Evolutionary conservation across 2,888 invertebrate genomes (phyloP).

Genomic region (Myopa tessellatipennis): DNA sequence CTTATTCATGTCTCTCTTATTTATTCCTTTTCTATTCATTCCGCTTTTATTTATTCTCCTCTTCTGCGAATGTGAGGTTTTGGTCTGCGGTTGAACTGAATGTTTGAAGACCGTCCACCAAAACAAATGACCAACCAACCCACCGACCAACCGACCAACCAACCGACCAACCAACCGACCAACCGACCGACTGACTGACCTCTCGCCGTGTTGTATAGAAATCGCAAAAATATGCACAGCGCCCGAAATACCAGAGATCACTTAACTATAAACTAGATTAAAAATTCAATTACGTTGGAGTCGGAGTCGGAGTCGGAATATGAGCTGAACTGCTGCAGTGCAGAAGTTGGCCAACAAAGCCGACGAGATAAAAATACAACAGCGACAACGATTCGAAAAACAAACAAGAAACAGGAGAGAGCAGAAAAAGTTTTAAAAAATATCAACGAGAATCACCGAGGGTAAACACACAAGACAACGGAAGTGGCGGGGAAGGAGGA

Average conservation of each 20-base stretch:
- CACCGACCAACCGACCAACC: too few relatives aligned
- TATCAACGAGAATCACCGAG: neutral
- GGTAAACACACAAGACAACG: neutral
- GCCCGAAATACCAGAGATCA: conserved; percentile 62
- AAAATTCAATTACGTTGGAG: conserved; percentile 65
- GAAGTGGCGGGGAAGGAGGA: neutral
- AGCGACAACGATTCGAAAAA: too few relatives aligned
- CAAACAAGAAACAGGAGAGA: neutral
- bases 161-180: too few relatives aligned
- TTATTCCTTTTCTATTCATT: too few relatives aligned
- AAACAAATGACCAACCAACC: neutral
- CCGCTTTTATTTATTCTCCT: too few relatives aligned
- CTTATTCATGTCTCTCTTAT: neutral
- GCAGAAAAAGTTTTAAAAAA: neutral
- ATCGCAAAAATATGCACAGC: conserved; percentile 59
- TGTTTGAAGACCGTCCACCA: neutral
- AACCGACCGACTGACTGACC: neutral
- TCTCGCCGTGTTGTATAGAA: conserved; percentile 3
- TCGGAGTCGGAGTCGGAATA: neutral
- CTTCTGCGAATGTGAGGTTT: neutral
- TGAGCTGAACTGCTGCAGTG: neutral
- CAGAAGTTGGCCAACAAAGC: too few relatives aligned
- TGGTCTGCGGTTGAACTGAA: neutral
- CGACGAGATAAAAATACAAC: too few relatives aligned
- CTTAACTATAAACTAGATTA: conserved; percentile 68